Evolutionary conservation across 2,113 vertebrate genomes (phyloP).

Genomic region (Agelaius tricolor): DNA sequence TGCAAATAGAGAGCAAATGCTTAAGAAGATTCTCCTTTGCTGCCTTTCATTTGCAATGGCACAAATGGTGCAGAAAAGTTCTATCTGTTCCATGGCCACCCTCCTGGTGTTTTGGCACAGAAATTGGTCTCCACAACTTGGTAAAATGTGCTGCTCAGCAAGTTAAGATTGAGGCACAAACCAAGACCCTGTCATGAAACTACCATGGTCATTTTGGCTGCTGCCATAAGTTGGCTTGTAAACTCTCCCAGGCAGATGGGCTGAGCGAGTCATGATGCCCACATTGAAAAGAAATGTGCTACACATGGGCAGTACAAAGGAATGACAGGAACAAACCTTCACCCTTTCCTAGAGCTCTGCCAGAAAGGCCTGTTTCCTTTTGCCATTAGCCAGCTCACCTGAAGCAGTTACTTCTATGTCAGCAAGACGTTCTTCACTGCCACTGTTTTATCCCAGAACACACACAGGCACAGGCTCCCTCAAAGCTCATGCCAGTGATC

Average conservation of each 20-base stretch:
- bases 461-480: not conserved
- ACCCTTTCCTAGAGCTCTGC: not conserved
- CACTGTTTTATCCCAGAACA: not conserved
- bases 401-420: not conserved
- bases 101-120: not conserved
- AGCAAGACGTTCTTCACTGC: not conserved
- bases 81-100: not conserved
- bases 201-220: not conserved
- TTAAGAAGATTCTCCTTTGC: not conserved
- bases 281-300: not conserved
- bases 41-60: not conserved
- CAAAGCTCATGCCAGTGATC: not conserved
- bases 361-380: not conserved
- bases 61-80: not conserved
- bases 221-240: not conserved
- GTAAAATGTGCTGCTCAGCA: not conserved
- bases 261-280: rapidly evolving
- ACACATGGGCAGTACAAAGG: not conserved
- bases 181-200: not conserved
- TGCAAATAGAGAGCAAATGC: not conserved
- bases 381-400: not conserved
- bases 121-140: not conserved
- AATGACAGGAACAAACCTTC: not conserved
- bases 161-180: not conserved
- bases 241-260: not conserved